A percentile compares a stretch with the other conserved stretches of the same genome.
Evolutionary conservation across 2,888 invertebrate species (phyloP).

Genomic region (Mylabris sibirica): DNA sequence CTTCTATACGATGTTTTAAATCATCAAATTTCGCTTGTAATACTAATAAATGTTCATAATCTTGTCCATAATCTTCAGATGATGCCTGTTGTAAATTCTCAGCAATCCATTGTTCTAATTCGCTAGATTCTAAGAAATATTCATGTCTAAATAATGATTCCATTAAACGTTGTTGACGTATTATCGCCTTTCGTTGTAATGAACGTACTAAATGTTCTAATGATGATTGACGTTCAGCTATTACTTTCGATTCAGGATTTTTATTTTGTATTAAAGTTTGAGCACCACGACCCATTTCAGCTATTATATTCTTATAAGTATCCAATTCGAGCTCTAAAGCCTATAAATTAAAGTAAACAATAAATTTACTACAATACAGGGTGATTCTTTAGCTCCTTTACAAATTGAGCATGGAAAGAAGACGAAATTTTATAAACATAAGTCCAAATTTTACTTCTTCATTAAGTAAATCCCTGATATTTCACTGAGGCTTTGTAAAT

Average conservation of each 20-base stretch:
- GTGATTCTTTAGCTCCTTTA: no score
- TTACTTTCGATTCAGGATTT: slow-evolving; percentile 84
- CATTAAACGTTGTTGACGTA: slow-evolving; percentile 85
- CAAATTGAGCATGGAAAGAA: no score
- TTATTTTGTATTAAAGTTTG: slow-evolving; percentile 79
- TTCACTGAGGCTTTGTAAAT: no score
- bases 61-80: slow-evolving; percentile 93
- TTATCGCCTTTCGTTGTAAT: slow-evolving; percentile 80
- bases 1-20: slow-evolving; percentile 88
- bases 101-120: slow-evolving; percentile 90
- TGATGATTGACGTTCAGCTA: slow-evolving; percentile 77
- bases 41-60: slow-evolving; percentile 88
- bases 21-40: slow-evolving; percentile 92
- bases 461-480: no score
- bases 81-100: slow-evolving; percentile 89
- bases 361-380: no score
- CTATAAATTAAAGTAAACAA: no score
- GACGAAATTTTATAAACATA: no score
- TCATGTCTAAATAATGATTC: slow-evolving; percentile 90
- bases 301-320: slow-evolving; percentile 89
- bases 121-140: slow-evolving; percentile 88
- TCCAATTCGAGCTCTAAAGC: slow-evolving; percentile 90
- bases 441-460: no score
- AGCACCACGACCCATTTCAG: slow-evolving; percentile 91
- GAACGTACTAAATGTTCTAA: slow-evolving; percentile 81